Evolutionary conservation across 2,797 vertebrate species (phyloP).

Genomic region (Acrocephalus scirpaceus): DNA sequence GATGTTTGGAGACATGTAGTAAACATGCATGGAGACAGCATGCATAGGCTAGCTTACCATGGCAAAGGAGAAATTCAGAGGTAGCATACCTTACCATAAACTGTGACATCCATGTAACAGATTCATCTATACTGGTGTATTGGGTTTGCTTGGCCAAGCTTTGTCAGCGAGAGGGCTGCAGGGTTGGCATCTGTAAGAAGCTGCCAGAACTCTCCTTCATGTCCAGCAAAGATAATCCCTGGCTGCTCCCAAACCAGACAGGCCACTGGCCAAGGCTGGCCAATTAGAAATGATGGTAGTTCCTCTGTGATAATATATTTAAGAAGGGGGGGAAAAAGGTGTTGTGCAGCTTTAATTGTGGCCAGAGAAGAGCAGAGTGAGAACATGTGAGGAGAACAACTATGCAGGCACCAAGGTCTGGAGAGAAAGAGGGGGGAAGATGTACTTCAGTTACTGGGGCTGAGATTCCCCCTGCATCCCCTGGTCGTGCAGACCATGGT

Average conservation of each 20-base stretch:
- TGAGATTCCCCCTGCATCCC: neutral
- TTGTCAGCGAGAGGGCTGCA: rapidly evolving
- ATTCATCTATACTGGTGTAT: neutral
- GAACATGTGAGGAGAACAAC: neutral
- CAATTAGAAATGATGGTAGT: neutral
- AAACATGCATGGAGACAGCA: rapidly evolving
- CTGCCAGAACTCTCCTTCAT: neutral
- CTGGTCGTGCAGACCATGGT: neutral
- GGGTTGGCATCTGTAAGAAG: neutral
- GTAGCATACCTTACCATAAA: neutral
- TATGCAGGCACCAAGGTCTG: neutral
- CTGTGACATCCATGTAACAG: neutral
- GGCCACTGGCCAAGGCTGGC: neutral
- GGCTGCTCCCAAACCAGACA: neutral
- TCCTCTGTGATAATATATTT: neutral
- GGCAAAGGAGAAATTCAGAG: neutral
- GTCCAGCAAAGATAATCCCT: neutral
- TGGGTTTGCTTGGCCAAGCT: neutral
- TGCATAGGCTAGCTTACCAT: rapidly evolving
- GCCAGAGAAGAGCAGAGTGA: neutral
- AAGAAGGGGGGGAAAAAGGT: rapidly evolving
- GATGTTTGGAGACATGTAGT: neutral
- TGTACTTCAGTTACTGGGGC: rapidly evolving
- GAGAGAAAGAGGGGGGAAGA: rapidly evolving
- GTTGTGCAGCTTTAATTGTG: neutral